Conservation (phyloP, 2,113 vertebrate species). For the Lampris megalopsis region DNA sequence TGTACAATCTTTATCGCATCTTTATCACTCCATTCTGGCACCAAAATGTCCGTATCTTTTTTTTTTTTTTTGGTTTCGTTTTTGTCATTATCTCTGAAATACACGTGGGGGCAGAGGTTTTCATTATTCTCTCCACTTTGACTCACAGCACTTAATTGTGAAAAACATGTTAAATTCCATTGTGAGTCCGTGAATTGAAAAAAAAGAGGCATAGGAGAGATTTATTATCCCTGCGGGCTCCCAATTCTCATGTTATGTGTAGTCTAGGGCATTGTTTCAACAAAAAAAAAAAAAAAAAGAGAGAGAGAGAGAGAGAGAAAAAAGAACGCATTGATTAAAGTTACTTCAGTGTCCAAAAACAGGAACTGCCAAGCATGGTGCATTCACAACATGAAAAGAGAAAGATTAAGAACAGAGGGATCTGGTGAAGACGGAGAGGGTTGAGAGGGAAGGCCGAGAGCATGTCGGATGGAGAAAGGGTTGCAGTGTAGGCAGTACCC, state of each 20-base stretch:
- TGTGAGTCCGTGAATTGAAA: slow-evolving; percentile 8
- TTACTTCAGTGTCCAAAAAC: slow-evolving; percentile 48
- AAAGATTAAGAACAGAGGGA: slow-evolving; percentile 34
- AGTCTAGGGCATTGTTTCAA: slow-evolving; percentile 30
- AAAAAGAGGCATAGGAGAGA: slow-evolving; percentile 56
- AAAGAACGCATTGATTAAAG: slow-evolving; percentile 35
- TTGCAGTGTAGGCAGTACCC: slow-evolving; percentile 33
- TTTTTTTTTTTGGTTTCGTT: too few species aligned
- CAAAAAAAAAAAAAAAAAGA: slow-evolving; percentile 37
- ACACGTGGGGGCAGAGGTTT: slow-evolving; percentile 34
- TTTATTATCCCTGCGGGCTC: slow-evolving; percentile 50
- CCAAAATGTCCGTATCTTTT: slow-evolving; percentile 52
- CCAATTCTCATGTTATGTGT: slow-evolving; percentile 46
- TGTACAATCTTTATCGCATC: slow-evolving; percentile 46
- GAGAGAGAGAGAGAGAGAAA: too few species aligned
- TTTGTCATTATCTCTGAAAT: not conserved
- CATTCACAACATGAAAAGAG: slow-evolving; percentile 52
- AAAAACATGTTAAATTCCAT: slow-evolving; percentile 47
- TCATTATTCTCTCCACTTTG: slow-evolving; percentile 56
- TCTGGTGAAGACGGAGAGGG: slow-evolving; percentile 33
- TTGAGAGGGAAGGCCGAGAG: slow-evolving; percentile 40
- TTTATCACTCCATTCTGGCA: slow-evolving; percentile 14
- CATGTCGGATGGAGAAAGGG: slow-evolving; percentile 40
- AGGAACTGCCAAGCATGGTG: slow-evolving; percentile 61
- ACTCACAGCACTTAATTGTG: slow-evolving; percentile 50